Evolutionary conservation across 2,797 vertebrate species (phyloP), one percentile per base, ranked within the genome.

Genomic region (Nyctibius grandis): DNA sequence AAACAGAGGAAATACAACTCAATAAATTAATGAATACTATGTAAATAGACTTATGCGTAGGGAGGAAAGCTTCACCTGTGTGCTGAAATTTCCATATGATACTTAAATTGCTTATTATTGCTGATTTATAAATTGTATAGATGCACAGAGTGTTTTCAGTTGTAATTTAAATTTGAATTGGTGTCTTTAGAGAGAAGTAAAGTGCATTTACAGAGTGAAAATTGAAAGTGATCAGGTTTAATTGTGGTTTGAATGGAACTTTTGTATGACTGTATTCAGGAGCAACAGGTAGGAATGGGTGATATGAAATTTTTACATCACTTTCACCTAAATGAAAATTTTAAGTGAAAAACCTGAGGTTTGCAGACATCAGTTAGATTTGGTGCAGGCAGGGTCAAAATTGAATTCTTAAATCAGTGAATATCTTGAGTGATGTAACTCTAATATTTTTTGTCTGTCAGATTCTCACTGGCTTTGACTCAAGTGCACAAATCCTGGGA

Each of bases 91-190:
- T 65, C 42, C 13, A 3, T 42, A 15, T 56, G 67, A 74, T 77
- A 29, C 51, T 89, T 77, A 56, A 85, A 82, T 67, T 1, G 5
- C 20, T 51, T 26, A 13, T 82, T 93, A 77, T 20, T 93, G 77
- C 85, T 87, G 40, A 82, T 76, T 82, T 79, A 63, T 87, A 67
- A 88, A 80, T 74, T 59, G 33, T 82, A 54, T 88, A 48, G 78
- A 42, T 84, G 74, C 29, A 47, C 25, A 16, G 65, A 50, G 67
- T 45, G 36, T 91, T 92, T 94, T 88, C 65, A 76, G 67, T 65
- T 91, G 51, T 74, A 65, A 78, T 94, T 92, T 96, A 60, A 83
- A 89, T 93, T 91, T 67, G 34, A 69, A 77, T 73, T 19, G 14
- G 26, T 63, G 40, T 65, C 78, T 95, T 90, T 38, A 74, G 89